A percentile compares a stretch with the other conserved stretches of the same genome.
These are phyloP conservation scores for Cuculus canorus DNA, from an alignment of 2,797 vertebrate genomes.

Conservation along the genomic window DNA sequence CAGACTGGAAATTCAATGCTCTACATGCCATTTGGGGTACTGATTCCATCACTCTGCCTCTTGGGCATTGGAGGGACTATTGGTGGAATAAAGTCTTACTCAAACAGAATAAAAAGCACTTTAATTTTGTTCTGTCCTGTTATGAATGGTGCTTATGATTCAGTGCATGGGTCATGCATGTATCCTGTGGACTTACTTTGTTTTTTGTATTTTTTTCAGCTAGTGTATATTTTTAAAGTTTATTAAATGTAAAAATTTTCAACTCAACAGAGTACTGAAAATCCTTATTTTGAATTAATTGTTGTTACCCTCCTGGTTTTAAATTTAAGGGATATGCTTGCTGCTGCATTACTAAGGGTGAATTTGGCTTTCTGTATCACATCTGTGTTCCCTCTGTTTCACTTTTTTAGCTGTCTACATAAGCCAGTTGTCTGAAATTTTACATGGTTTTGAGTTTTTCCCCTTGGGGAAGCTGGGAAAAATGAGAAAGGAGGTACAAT, in stretches of 20 bases:
- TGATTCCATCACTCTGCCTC: background rate
- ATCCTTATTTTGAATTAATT: background rate
- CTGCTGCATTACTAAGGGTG: background rate
- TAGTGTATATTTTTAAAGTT: background rate
- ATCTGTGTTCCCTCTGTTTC: background rate
- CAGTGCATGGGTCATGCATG: background rate
- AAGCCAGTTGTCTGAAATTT: conserved; percentile 37
- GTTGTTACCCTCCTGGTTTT: background rate
- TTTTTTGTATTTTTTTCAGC: background rate
- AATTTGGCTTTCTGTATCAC: background rate
- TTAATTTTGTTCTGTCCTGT: background rate
- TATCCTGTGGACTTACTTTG: background rate
- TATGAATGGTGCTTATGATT: background rate
- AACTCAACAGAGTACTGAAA: background rate
- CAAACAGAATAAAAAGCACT: background rate
- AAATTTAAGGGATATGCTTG: background rate
- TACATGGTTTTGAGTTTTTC: background rate
- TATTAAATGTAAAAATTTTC: background rate
- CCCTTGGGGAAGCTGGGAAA: background rate
- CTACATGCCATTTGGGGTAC: background rate
- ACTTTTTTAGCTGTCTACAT: background rate
- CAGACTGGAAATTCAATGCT: conserved; percentile 18
- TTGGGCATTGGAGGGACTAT: background rate
- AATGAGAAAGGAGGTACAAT: conserved; percentile 4
- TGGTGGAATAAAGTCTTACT: background rate